Conservation (phyloP, 1,140 invertebrate genomes). For the Tyrophagus putrescentiae region DNA sequence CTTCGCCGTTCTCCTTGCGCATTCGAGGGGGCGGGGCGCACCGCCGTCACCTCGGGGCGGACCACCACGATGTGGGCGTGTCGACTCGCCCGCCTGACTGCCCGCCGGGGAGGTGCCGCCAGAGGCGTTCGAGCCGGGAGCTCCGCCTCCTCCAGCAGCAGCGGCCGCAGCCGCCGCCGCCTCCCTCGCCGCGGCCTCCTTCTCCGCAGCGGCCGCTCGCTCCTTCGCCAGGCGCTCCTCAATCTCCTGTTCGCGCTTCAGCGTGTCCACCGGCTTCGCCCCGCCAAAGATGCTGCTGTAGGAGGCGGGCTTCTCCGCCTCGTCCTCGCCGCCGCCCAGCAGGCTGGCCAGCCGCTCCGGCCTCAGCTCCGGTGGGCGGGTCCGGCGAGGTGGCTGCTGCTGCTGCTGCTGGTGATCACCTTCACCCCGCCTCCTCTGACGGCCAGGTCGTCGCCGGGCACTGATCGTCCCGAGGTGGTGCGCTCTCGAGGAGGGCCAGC, state of each 20-base stretch:
- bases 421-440: not conserved
- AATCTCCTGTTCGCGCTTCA: constrained; percentile 49
- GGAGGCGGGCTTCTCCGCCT: constrained; percentile 26
- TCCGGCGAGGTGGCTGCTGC: constrained; percentile 17
- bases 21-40: constrained; percentile 6
- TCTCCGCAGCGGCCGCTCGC: constrained; percentile 29
- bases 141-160: not conserved
- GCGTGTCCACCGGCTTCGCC: constrained; percentile 84
- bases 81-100: not conserved
- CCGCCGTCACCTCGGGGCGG: not conserved
- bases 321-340: constrained; percentile 30
- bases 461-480: not conserved
- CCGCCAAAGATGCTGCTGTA: constrained; percentile 62
- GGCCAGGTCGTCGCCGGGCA: not conserved
- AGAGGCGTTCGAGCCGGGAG: not conserved
- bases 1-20: no score
- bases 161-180: not conserved
- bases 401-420: constrained; percentile 4
- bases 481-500: not conserved
- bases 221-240: constrained; percentile 45
- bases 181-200: not conserved
- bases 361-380: not conserved
- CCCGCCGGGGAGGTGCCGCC: not conserved
- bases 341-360: not conserved
- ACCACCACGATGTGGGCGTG: not conserved